A percentile compares a stretch with the other conserved stretches of the same genome.
Conservation (phyloP, 2,888 invertebrate species). For the Hemaris fuciformis region DNA sequence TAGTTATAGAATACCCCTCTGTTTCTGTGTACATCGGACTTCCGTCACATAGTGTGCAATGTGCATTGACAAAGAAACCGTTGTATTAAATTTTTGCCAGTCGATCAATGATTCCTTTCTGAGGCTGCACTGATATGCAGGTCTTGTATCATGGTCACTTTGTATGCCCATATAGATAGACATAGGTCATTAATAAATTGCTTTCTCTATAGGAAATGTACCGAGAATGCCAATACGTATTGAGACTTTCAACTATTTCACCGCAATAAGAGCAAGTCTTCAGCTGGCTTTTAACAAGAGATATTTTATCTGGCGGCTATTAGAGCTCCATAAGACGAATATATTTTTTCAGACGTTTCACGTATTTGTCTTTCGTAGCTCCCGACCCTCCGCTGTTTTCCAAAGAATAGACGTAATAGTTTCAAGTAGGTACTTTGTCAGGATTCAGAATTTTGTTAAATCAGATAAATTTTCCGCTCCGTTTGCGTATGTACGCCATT, state of each 20-base stretch:
- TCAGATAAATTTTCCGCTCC: slow-evolving; percentile 1
- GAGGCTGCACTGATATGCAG: too few species aligned
- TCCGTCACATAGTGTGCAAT: too few species aligned
- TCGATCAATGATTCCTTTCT: too few species aligned
- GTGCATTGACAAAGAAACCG: too few species aligned
- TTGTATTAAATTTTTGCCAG: too few species aligned
- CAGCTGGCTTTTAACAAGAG: neutral
- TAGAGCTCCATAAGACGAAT: slow-evolving; percentile 1
- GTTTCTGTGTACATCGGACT: too few species aligned
- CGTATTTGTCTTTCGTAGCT: neutral
- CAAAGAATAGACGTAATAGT: neutral
- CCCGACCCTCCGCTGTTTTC: neutral
- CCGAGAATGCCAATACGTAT: neutral
- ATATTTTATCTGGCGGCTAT: neutral
- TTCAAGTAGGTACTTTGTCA: neutral
- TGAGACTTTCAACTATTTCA: neutral
- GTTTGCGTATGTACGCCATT: neutral
- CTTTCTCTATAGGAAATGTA: neutral
- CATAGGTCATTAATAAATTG: neutral
- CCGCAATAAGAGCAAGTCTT: neutral
- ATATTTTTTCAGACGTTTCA: neutral
- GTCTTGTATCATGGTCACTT: too few species aligned
- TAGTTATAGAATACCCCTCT: too few species aligned
- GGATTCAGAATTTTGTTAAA: neutral
- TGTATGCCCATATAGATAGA: too few species aligned